Base-by-base conservation (phyloP, 2,888 invertebrate species). In the Acleris cristana region DNA sequence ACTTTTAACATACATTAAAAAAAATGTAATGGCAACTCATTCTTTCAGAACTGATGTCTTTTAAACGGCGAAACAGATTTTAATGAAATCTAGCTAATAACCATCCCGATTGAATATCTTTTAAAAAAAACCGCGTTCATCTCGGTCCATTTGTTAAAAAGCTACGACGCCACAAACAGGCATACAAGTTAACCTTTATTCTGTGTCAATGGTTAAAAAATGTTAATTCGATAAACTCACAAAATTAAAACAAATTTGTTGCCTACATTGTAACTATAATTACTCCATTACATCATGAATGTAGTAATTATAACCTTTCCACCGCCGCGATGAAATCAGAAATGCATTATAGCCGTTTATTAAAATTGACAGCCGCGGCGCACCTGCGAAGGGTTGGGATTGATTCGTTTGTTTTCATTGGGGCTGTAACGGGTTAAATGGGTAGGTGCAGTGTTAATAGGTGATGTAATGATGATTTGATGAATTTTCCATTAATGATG, bases 301-400 rank as follows among this genome's bases (percentile, higher is more conserved):
- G 18, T n/a, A 40, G 4, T 51, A 18, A 53, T 57, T 23, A 40
- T 14, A 57, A 57, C 57, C 45, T 26, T 57, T 19, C 45, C 21
- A 57, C 45, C 21, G 18, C 34, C 40, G 57, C 26, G 51, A 18
- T 48, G 14, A 52, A 53, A 26, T 53, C 53, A 53, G 30, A 26
- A 30, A 57, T 19, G 45, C 26, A 49, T 58, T 30, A 26, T n/a
- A 30, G 30, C 18, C 14, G 48, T 40, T 57, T 57, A 49, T 58
- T 58, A 19, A 49, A 58, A 58, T 58, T 58, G 58, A 58, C 58
- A 30, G 58, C 53, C 21, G 21, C 53, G 53, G 14, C 48, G 30
- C 58, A 49, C 58, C 58, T 30, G 58, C 14, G 5, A 16, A 30
- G 53, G 52, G 52, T 52, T 52, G 45, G 45, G 48, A 58, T 58